Evolutionary conservation across 2,888 invertebrate species (phyloP).

Genomic region (Lycocerus yunnanus): DNA sequence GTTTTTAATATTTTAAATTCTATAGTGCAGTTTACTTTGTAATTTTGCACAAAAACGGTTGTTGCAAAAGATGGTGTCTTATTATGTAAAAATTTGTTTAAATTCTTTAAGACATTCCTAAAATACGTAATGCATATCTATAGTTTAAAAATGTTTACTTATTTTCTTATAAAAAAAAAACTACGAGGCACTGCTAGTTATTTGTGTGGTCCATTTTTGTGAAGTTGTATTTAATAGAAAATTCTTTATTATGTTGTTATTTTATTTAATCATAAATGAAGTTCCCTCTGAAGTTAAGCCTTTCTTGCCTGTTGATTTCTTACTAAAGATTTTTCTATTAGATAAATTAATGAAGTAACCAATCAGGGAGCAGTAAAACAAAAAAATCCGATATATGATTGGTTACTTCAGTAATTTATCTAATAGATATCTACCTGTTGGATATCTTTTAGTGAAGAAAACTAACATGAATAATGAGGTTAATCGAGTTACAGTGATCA

Average conservation of each 20-base stretch:
- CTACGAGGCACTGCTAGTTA: slow-evolving; percentile 9
- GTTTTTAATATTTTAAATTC: background rate
- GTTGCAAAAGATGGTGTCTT: background rate
- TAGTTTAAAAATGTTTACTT: slow-evolving; percentile 3
- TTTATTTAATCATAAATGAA: background rate
- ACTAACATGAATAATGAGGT: too few species aligned
- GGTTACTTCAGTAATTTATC: too few species aligned
- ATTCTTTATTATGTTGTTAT: background rate
- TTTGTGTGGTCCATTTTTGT: slow-evolving; percentile 7
- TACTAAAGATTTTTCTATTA: too few species aligned
- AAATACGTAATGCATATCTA: background rate
- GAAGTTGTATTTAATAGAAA: slow-evolving; percentile 8
- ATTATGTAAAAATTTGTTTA: background rate
- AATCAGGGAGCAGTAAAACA: too few species aligned
- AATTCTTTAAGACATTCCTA: slow-evolving; percentile 8
- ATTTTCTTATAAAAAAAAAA: slow-evolving; percentile 2
- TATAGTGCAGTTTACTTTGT: background rate
- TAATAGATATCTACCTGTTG: too few species aligned
- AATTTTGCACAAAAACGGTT: background rate
- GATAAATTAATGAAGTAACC: too few species aligned
- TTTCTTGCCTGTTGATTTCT: too few species aligned
- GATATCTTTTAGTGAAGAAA: too few species aligned
- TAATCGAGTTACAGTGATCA: too few species aligned
- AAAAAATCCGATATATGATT: too few species aligned
- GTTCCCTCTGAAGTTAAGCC: too few species aligned